Evolutionary conservation across 2,797 vertebrate genomes (phyloP), one percentile per base, ranked within the genome.

Genomic region (Enteromius afrohamiltoni): DNA sequence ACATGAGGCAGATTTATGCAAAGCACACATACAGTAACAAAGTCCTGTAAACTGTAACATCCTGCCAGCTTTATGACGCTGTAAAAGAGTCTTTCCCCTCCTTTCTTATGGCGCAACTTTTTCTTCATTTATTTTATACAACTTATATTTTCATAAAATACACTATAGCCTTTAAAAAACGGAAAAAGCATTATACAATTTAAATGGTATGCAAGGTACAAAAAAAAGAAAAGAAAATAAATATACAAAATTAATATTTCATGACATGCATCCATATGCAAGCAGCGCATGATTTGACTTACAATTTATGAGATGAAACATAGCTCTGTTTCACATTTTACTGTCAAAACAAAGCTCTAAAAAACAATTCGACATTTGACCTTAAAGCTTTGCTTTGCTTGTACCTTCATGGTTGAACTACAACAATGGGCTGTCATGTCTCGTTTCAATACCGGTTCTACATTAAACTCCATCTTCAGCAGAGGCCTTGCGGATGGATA

Each of bases 401-500:
- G 79, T 85, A 87, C 83, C 83, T 86, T 85, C 75, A 83, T 62
- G 69, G 64, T 58, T 80, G 73, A 80, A 91, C 34, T 69, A 42
- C 62, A 75, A 77, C 29, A 67, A 55, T 64, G 26, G 53, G 70
- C 47, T 45, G 55, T 42, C 45, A 6, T 13, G 53, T 86, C 26
- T 17, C 6, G 0, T 31, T 31, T 77, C 74, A 73, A 26, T 91
- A 90, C 92, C 92, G 91, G 90, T 90, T 88, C 92, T 94, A 92
- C 69, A 53, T 81, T 76, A 75, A 86, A 88, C 55, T 85, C 78
- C 86, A 85, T 69, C 70, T 77, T 84, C 67, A 85, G 86, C 93
- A 92, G 95, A 95, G 92, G 91, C 93, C 89, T 94, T 89, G 92
- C 90, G 89, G 87, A 88, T 79, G 92, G 88, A 90, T 87, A 53